These are phyloP conservation scores for Prosopocoilus inquinatus DNA, from an alignment of 2,888 invertebrate genomes.

Conservation along the genomic window DNA sequence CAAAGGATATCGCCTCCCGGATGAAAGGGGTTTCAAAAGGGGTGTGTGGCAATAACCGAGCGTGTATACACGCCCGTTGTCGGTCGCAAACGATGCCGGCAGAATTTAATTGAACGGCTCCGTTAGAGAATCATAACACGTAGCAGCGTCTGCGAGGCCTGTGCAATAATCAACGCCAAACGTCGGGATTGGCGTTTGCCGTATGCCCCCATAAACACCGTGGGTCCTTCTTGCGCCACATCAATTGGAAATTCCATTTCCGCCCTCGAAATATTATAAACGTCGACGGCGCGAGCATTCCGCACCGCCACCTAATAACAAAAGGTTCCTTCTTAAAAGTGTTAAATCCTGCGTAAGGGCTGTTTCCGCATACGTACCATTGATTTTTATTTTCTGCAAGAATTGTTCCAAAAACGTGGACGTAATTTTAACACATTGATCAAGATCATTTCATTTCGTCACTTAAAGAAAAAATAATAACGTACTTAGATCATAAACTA, in stretches of 20 bases:
- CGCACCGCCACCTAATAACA: no score
- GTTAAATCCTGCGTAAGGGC: no score
- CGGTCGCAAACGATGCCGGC: conserved; percentile 39
- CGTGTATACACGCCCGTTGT: conserved; percentile 40
- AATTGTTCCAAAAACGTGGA: no score
- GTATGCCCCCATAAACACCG: not conserved
- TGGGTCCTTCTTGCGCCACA: conserved; percentile 2
- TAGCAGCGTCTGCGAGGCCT: conserved; percentile 30
- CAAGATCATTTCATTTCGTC: no score
- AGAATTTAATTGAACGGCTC: conserved; percentile 36
- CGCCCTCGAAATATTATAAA: conserved; percentile 10
- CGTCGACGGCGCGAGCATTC: no score
- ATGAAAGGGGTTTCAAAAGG: conserved; percentile 32
- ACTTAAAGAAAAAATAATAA: no score
- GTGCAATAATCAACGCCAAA: conserved; percentile 20
- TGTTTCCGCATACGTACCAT: no score
- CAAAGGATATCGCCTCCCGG: conserved; percentile 25
- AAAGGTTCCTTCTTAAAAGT: no score
- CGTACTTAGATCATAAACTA: no score
- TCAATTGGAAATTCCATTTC: conserved; percentile 25
- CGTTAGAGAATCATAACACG: conserved; percentile 40
- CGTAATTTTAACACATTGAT: no score
- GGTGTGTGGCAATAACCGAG: conserved; percentile 35
- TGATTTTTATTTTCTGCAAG: no score
- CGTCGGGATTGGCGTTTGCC: conserved; percentile 16